These are phyloP conservation scores for Brachionus koreanus DNA, from an alignment of 1,140 invertebrate species.

Conservation along the genomic window DNA sequence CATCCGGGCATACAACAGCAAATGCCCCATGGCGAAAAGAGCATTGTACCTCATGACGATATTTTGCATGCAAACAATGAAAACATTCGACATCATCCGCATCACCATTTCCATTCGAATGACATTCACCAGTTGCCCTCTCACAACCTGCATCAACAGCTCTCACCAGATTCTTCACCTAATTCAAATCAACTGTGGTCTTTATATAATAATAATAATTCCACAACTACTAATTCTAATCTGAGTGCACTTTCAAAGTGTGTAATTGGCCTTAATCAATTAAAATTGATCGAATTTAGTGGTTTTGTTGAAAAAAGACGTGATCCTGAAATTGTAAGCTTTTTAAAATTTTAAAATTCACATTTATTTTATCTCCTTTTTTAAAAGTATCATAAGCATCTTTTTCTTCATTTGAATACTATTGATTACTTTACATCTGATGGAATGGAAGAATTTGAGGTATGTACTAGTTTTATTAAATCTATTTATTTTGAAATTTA, in stretches of 20 bases:
- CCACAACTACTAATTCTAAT: background rate
- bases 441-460: slow-evolving; percentile 28
- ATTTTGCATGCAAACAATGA: slow-evolving; percentile 4
- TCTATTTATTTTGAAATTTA: too few species aligned
- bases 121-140: background rate
- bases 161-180: slow-evolving; percentile 8
- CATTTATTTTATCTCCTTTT: background rate
- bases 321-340: slow-evolving; percentile 26
- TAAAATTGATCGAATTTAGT: slow-evolving; percentile 35
- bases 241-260: background rate
- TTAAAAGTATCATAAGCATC: slow-evolving; percentile 33
- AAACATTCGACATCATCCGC: slow-evolving; percentile 10
- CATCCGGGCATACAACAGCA: slow-evolving; percentile 33
- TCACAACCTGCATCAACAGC: slow-evolving; percentile 17
- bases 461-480: too few species aligned
- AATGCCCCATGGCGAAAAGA: background rate
- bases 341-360: background rate
- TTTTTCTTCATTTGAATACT: slow-evolving; percentile 37
- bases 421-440: background rate
- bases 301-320: slow-evolving; percentile 20
- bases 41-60: background rate
- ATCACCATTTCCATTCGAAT: slow-evolving; percentile 4
- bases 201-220: background rate
- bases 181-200: slow-evolving; percentile 34
- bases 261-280: slow-evolving; percentile 17